A percentile compares a stretch with the other conserved stretches of the same genome.
phyloP scores from a whole-genome alignment of 1,140 invertebrate species.

The Cheumatopsyche charites region DNA sequence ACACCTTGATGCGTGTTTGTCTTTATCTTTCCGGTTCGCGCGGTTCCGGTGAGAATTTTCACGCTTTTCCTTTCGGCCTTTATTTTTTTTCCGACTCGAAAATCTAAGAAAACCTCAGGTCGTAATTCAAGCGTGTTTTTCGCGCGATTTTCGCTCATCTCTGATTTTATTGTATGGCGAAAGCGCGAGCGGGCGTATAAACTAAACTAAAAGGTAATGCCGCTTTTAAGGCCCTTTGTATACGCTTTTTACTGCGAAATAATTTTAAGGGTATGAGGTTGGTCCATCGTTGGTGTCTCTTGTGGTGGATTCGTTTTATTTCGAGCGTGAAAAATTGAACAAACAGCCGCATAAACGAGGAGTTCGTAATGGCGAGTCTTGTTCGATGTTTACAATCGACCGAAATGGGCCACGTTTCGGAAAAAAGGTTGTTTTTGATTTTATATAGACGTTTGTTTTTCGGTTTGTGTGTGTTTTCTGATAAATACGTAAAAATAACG shows the following conservation, averaged over 20 bases:
- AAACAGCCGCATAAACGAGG: conserved; percentile 3
- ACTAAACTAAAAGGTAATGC: not conserved
- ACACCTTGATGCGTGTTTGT: too few relatives aligned
- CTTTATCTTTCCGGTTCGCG: too few relatives aligned
- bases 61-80: not conserved
- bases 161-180: not conserved
- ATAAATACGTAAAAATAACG: too few relatives aligned
- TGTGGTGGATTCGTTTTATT: not conserved
- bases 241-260: not conserved
- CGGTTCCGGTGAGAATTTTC: not conserved
- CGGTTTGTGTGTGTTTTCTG: too few relatives aligned
- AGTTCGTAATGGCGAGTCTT: not conserved
- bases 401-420: too few relatives aligned
- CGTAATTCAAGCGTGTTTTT: too few relatives aligned
- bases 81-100: not conserved
- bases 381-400: too few relatives aligned
- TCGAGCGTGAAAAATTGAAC: conserved; percentile 14
- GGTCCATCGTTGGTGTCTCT: not conserved
- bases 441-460: too few relatives aligned
- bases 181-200: not conserved
- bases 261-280: too few relatives aligned
- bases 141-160: not conserved
- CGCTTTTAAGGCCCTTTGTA: not conserved
- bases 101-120: too few relatives aligned
- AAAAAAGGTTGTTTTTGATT: too few relatives aligned